Base-by-base conservation (phyloP, 2,797 vertebrate genomes). In the Tinamus major region DNA sequence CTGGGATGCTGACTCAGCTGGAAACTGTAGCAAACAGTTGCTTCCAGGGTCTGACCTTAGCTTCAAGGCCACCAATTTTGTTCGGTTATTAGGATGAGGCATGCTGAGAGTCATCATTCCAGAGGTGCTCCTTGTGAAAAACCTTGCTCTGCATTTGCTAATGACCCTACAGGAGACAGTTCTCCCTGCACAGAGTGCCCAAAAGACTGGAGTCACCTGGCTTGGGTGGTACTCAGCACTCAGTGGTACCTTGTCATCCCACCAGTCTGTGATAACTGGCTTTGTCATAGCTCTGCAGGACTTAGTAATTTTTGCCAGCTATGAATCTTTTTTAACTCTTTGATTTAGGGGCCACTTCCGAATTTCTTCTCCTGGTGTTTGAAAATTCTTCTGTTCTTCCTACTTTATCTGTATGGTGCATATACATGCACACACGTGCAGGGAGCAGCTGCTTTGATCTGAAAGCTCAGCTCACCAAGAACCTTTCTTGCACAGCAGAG, bases 191-290 rank as follows among this genome's bases (percentile, higher is more conserved):
- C 24, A 33, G 76, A 17, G 41, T 46, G 21, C 41, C 27, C 15
- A 49, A 39, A 37, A 11, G 19, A 20, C 53, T 72, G 59, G 19
- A 71, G 46, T 82, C 41, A 14, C 26, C 16, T 0, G 1, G 6
- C 44, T 62, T 63, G 26, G 51, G 71, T 44, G 56, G 37, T n/a
- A n/a, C 46, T 41, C 0, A 0, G 53, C 44, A 72, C 6, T 21
- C 65, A 56, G 56, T 0, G 1, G 58, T 16, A 31, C 53, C 53
- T 55, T 18, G 53, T 16, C 29, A 18, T 31, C 15, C 53, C 29
- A 31, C 53, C 53, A 29, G 29, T 29, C 16, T 31, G 29, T 29
- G 53, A 31, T 31, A 8, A 55, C 53, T 31, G 53, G 15, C 53
- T 31, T 17, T 55, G 16, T 31, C 17, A 29, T 55, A 55, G 53